Conservation (phyloP, 2,113 vertebrate species). For the Pungitius pungitius region DNA sequence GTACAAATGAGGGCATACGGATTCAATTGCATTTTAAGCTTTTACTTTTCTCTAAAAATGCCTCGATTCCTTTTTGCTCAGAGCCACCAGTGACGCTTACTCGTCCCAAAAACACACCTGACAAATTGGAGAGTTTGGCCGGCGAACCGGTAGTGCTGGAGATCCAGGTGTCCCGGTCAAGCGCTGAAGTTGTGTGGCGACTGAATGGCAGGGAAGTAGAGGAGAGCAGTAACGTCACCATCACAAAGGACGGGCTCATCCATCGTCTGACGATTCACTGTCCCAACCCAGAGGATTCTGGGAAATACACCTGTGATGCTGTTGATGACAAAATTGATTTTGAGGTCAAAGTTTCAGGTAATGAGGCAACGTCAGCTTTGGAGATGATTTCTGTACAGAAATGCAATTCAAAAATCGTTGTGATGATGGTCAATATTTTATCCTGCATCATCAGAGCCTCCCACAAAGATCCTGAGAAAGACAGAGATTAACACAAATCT, state of each 20-base stretch:
- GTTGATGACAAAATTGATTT: constrained; percentile 81
- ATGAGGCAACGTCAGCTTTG: constrained; percentile 15
- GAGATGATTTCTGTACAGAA: not conserved
- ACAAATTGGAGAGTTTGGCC: constrained; percentile 51
- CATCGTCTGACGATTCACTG: constrained; percentile 74
- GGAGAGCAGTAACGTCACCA: constrained; percentile 61
- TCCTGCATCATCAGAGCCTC: constrained; percentile 76
- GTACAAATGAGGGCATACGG: constrained; percentile 61
- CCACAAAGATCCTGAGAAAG: constrained; percentile 82
- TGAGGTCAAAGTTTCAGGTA: constrained; percentile 86
- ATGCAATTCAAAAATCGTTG: not conserved
- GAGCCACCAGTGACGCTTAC: constrained; percentile 73
- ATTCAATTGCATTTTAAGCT: not conserved
- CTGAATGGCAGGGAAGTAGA: constrained; percentile 72
- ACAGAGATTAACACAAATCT: constrained; percentile 70
- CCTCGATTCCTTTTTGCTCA: constrained; percentile 26
- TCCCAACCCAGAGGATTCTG: constrained; percentile 71
- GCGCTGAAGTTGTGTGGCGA: constrained; percentile 77
- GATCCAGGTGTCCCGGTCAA: constrained; percentile 72
- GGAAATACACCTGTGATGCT: constrained; percentile 85
- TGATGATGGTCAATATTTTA: not conserved
- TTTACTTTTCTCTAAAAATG: not conserved
- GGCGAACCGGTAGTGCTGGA: constrained; percentile 75
- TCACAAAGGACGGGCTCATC: constrained; percentile 65
- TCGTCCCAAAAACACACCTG: constrained; percentile 37